Conservation (phyloP, 2,113 vertebrate genomes). For the Aldabrachelys gigantea region DNA sequence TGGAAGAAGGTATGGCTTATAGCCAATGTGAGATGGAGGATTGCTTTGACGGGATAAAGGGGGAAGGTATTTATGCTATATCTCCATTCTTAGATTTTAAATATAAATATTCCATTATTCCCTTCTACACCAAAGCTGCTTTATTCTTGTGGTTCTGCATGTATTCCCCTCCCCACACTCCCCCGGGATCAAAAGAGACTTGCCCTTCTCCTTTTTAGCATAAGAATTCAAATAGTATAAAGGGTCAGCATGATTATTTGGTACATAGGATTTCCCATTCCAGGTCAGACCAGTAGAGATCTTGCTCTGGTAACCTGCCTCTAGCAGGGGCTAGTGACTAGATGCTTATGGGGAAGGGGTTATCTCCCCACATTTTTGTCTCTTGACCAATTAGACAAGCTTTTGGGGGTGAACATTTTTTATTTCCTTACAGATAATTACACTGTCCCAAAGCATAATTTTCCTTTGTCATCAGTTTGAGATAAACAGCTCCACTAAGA, state of each 20-base stretch:
- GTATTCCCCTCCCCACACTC: not conserved
- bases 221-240: not conserved
- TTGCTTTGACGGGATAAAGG: not conserved
- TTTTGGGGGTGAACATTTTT: not conserved
- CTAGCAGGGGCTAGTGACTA: not conserved
- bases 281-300: not conserved
- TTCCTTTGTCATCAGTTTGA: not conserved
- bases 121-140: not conserved
- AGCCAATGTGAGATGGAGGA: not conserved
- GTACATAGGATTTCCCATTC: not conserved
- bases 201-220: not conserved
- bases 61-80: accelerated
- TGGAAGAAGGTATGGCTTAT: not conserved
- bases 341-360: not conserved
- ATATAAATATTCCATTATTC: not conserved
- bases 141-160: not conserved
- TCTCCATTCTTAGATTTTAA: not conserved
- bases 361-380: not conserved
- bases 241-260: not conserved
- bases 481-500: no score
- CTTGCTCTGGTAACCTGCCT: not conserved
- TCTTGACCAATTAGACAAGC: not conserved
- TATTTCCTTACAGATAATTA: not conserved
- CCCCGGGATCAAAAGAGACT: not conserved
- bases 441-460: not conserved